Evolutionary conservation across 2,113 vertebrate genomes (phyloP).

Genomic region (Microcebus tavaratra): DNA sequence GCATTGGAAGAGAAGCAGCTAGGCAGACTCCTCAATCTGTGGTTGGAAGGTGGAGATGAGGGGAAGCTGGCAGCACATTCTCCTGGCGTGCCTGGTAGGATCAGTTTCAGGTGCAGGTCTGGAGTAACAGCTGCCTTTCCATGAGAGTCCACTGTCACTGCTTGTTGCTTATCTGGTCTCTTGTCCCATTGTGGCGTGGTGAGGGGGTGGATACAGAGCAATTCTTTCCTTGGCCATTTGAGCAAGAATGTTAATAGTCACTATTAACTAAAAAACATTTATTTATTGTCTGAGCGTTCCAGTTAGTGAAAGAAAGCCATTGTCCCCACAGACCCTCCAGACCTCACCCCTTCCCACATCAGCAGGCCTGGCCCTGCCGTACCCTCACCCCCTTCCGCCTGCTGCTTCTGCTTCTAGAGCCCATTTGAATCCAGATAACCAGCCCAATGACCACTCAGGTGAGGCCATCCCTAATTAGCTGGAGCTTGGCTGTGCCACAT

Average conservation of each 20-base stretch:
- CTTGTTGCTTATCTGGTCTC: not conserved
- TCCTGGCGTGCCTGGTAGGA: not conserved
- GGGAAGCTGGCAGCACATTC: not conserved
- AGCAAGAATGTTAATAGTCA: not conserved
- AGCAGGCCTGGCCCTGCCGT: not conserved
- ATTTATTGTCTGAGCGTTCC: not conserved
- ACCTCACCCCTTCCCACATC: not conserved
- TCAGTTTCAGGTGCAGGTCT: not conserved
- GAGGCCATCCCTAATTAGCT: not conserved
- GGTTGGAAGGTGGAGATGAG: not conserved
- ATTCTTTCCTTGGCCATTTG: not conserved
- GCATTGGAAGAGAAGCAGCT: not conserved
- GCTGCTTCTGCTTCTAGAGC: not conserved
- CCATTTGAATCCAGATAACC: not conserved
- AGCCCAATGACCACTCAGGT: not conserved
- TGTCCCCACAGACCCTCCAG: too few relatives aligned
- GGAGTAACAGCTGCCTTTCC: not conserved
- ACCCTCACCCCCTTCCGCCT: not conserved
- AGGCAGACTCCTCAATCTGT: not conserved
- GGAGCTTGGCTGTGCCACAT: not conserved
- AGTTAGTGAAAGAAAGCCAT: not conserved
- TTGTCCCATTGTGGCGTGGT: not conserved
- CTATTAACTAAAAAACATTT: not conserved
- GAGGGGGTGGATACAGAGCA: fast-evolving
- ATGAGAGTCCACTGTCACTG: fast-evolving